Evolutionary conservation across 2,888 invertebrate genomes (phyloP).

Genomic region (Ecliptopera silaceata): DNA sequence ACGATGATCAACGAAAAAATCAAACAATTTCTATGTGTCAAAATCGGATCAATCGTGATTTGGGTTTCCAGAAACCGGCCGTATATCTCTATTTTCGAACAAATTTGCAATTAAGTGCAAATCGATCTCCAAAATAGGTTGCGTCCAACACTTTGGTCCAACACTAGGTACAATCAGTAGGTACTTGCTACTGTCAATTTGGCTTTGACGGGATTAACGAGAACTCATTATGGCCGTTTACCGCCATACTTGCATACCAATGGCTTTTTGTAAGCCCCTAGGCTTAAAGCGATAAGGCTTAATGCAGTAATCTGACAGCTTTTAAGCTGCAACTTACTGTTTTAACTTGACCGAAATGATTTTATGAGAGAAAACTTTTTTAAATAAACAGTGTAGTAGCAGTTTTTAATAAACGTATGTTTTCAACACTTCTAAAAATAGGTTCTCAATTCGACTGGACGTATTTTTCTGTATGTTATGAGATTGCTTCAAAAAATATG

Average conservation of each 20-base stretch:
- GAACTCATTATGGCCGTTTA: conserved; percentile 48
- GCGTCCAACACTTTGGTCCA: conserved; percentile 6
- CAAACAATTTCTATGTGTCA: too few relatives aligned
- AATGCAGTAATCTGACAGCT: neutral
- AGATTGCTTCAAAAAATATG: too few relatives aligned
- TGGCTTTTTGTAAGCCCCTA: conserved; percentile 20
- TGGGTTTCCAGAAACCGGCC: neutral
- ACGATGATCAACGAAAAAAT: too few relatives aligned
- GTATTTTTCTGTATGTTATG: too few relatives aligned
- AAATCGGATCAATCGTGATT: too few relatives aligned
- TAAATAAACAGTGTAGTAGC: too few relatives aligned
- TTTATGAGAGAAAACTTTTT: neutral
- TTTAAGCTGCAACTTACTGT: neutral
- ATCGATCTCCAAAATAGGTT: conserved; percentile 1
- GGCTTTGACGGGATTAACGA: conserved; percentile 48
- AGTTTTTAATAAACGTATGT: too few relatives aligned
- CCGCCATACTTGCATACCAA: conserved; percentile 22
- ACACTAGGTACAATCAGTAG: conserved; percentile 44
- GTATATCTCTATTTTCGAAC: neutral
- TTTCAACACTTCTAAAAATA: too few relatives aligned
- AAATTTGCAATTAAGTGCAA: neutral
- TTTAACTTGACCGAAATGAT: neutral
- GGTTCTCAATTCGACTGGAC: too few relatives aligned
- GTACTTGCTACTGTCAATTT: conserved; percentile 45
- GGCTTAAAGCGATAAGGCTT: conserved; percentile 1